Percentiles rank a stretch among this genome's conserved stretches.
Conservation (phyloP, 2,888 invertebrate species). For the Eledone cirrhosa region DNA sequence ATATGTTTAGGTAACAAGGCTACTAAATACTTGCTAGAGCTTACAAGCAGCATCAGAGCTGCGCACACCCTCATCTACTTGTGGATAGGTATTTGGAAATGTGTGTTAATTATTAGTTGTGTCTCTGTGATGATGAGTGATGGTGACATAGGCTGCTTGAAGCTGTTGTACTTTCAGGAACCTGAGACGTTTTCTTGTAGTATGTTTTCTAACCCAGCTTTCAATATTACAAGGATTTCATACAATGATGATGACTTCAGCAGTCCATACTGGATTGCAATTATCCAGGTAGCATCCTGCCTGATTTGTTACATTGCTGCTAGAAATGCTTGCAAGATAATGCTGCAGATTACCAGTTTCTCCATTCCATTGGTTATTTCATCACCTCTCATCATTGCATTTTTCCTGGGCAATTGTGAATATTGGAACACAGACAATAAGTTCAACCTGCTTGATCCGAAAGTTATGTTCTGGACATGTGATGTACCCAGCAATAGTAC, state of each 20-base stretch:
- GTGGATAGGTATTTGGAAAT: slow-evolving; percentile 92
- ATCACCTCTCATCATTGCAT: slow-evolving; percentile 87
- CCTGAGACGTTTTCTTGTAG: slow-evolving; percentile 45
- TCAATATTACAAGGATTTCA: slow-evolving; percentile 34
- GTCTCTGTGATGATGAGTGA: slow-evolving; percentile 71
- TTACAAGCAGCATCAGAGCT: slow-evolving; percentile 78
- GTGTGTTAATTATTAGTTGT: slow-evolving; percentile 79
- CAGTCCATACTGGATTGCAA: slow-evolving; percentile 50
- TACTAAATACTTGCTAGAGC: slow-evolving; percentile 67
- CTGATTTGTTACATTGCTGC: slow-evolving; percentile 92
- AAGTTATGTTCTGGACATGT: slow-evolving; percentile 91
- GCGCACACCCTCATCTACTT: slow-evolving; percentile 90
- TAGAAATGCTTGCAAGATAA: slow-evolving; percentile 95
- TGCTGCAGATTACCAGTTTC: slow-evolving; percentile 96
- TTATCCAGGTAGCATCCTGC: slow-evolving; percentile 81
- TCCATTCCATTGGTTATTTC: slow-evolving; percentile 94
- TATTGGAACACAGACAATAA: slow-evolving; percentile 78
- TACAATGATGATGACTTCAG: slow-evolving; percentile 39
- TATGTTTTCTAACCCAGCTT: slow-evolving; percentile 41
- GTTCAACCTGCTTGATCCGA: slow-evolving; percentile 55
- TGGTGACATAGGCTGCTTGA: slow-evolving; percentile 44
- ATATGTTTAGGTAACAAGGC: slow-evolving; percentile 75
- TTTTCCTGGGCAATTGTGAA: slow-evolving; percentile 88
- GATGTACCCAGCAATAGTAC: slow-evolving; percentile 76
- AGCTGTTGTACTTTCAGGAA: slow-evolving; percentile 45